Percentiles rank a stretch among this genome's conserved stretches.
Evolutionary conservation across 1,140 invertebrate genomes (phyloP).

Genomic region (Procambarus clarkii): DNA sequence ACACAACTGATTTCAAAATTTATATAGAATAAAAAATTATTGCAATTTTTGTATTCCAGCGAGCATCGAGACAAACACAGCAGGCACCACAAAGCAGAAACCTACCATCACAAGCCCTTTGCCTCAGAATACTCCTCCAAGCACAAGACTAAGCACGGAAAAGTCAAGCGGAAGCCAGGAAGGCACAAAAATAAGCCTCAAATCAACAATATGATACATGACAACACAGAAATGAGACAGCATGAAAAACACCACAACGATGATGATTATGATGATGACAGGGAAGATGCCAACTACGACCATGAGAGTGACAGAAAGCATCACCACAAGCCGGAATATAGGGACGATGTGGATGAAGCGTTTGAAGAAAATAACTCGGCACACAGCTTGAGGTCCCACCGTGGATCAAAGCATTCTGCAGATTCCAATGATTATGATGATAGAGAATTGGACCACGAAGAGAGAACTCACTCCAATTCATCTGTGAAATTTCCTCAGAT

Average conservation of each 20-base stretch:
- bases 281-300: neutral
- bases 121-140: neutral
- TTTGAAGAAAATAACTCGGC: neutral
- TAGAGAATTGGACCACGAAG: neutral
- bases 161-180: no score
- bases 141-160: neutral
- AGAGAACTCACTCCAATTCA: neutral
- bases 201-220: neutral
- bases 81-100: neutral
- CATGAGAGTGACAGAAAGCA: neutral
- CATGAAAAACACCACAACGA: neutral
- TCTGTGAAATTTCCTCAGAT: constrained; percentile 26
- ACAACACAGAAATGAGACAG: neutral
- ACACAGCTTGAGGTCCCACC: neutral
- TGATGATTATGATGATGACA: neutral
- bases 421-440: neutral
- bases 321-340: neutral
- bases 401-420: neutral
- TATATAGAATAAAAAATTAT: no score
- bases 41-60: neutral
- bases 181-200: neutral
- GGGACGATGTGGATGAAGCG: neutral
- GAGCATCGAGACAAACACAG: neutral
- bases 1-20: no score
- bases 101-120: neutral